phyloP scores from a whole-genome alignment of 2,797 vertebrate species.

The Toxotes lorentzi region DNA sequence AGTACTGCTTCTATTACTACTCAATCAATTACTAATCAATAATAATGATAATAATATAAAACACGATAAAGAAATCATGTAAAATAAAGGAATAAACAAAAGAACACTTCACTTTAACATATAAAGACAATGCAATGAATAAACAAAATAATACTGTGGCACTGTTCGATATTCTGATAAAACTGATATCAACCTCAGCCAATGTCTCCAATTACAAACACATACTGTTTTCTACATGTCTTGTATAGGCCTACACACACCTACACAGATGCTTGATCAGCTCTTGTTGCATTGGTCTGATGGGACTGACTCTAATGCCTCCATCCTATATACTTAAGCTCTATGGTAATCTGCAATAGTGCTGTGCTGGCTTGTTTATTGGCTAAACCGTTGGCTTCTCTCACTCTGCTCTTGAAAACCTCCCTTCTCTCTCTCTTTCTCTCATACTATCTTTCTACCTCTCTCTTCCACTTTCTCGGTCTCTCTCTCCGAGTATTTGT shows the following conservation, averaged over 20 bases:
- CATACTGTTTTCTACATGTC: not conserved
- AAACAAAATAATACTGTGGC: too few species aligned
- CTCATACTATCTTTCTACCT: not conserved
- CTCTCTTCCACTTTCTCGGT: not conserved
- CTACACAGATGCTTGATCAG: conserved; percentile 63
- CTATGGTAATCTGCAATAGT: conserved; percentile 74
- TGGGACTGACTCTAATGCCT: conserved; percentile 63
- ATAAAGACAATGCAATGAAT: too few species aligned
- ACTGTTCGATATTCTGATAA: too few species aligned
- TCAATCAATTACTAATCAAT: too few species aligned
- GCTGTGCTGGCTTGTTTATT: conserved; percentile 77
- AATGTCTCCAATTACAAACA: not conserved
- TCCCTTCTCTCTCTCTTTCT: conserved; percentile 17
- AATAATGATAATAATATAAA: too few species aligned
- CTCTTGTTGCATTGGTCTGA: conserved; percentile 61
- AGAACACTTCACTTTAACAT: too few species aligned
- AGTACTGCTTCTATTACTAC: not conserved
- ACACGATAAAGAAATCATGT: too few species aligned
- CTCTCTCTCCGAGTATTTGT: conserved; percentile 67
- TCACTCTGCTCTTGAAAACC: conserved; percentile 56
- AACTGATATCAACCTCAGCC: not conserved
- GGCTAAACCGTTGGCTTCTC: conserved; percentile 70
- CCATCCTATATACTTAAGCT: conserved; percentile 73
- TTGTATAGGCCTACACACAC: not conserved
- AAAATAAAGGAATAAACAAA: too few species aligned